A percentile compares a stretch with the other conserved stretches of the same genome.
phyloP scores from a whole-genome alignment of 2,888 invertebrate species.

The Norana najaformis region DNA sequence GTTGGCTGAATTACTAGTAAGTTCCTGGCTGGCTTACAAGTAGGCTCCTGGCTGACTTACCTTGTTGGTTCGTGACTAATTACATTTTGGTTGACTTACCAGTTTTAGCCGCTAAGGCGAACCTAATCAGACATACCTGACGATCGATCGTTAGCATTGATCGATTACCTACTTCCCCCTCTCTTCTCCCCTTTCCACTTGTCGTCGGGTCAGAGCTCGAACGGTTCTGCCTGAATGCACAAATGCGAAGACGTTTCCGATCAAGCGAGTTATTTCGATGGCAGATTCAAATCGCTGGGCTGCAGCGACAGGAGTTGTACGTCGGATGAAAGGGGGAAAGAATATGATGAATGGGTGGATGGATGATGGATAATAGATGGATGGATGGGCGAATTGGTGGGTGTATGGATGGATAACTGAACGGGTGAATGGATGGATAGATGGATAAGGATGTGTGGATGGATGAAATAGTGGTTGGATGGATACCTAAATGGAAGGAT shows the following conservation, averaged over 20 bases:
- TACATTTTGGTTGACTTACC: too few relatives aligned
- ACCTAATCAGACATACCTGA: too few relatives aligned
- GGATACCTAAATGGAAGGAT: neutral
- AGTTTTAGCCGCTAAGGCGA: too few relatives aligned
- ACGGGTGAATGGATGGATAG: neutral
- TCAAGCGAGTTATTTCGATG: neutral
- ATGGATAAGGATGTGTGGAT: too few relatives aligned
- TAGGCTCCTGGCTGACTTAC: too few relatives aligned
- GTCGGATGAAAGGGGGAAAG: neutral
- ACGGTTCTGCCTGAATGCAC: neutral
- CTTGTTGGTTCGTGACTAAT: too few relatives aligned
- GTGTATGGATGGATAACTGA: neutral
- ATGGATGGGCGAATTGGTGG: neutral
- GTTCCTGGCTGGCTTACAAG: too few relatives aligned
- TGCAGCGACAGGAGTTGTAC: neutral
- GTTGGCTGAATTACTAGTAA: too few relatives aligned
- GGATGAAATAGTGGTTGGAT: neutral
- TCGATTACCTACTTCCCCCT: neutral
- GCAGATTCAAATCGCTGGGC: neutral
- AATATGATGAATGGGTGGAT: neutral
- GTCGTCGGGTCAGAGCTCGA: neutral
- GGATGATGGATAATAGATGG: neutral
- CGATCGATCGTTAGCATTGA: too few relatives aligned
- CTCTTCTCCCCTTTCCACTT: neutral
- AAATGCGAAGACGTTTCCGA: constrained; percentile 13